These are phyloP conservation scores for Heteractis magnifica DNA, from an alignment of 92 coral and sea anemone genomes.

Conservation along the genomic window DNA sequence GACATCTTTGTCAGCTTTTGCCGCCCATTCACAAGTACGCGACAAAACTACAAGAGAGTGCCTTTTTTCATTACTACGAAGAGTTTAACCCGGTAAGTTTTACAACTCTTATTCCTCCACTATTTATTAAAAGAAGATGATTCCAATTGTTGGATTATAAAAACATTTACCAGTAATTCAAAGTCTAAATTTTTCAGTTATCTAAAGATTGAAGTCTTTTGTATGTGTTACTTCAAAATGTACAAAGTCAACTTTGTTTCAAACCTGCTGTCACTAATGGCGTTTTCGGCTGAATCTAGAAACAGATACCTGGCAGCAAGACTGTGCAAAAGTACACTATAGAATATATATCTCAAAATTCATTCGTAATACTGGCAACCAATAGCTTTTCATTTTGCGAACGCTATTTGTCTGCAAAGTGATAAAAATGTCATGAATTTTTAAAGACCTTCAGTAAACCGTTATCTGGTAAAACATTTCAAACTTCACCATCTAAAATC, in stretches of 20 bases:
- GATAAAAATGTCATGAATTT: no score
- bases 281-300: background rate
- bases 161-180: background rate
- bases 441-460: no score
- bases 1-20: slow-evolving; percentile 20
- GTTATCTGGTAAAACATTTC: no score
- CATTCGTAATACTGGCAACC: no score
- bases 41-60: background rate
- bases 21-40: background rate
- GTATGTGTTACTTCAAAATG: no score
- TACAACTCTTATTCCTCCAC: background rate
- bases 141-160: background rate
- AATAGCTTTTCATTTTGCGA: no score
- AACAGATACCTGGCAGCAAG: background rate
- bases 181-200: no score
- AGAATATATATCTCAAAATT: background rate
- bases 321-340: background rate
- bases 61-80: slow-evolving; percentile 20
- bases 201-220: no score
- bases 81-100: slow-evolving; percentile 22
- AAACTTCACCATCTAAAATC: no score
- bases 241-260: background rate
- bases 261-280: background rate
- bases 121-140: no score
- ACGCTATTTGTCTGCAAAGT: no score